Base-by-base conservation (phyloP, 2,888 invertebrate species). In the Catocala sponsa region DNA sequence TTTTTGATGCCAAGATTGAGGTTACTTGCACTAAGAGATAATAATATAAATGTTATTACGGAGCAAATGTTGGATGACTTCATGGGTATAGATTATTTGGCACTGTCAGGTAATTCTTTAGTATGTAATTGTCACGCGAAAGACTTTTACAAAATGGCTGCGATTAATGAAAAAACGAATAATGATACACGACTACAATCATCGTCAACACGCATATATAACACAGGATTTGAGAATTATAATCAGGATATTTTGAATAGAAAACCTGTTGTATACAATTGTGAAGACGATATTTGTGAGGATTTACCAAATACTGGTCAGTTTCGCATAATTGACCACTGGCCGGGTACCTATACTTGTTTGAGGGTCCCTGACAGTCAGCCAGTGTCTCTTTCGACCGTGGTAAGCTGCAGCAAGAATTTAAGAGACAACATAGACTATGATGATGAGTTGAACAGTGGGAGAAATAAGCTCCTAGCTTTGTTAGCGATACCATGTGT, bases 1-100 rank as follows among this genome's bases (percentile, higher is more conserved):
- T 75, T 77, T 0, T 49, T 83, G 0, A 94, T 95, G 67, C 75
- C 82, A 1, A 81, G 85, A 0, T 68, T 96, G 1, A 81, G 85
- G 38, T 73, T 94, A 1, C 74, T 96, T 0, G 91, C 91, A 0
- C 48, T 96, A 5, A 87, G 84, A 25, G 82, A 92, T 1, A 96
- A 96, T 60, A 95, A 94, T 35, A 91, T 96, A 7, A 95, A 95
- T 54, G 74, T 95, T 6, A 87, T 96, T 6, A 91, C 95, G 0
- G 82, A 88, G 11, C 91, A 92, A 43, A 96, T 96, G 95, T 78
- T 95, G 0, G 70, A 82, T 11, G 96, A 96, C 70, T 88, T 96
- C 6, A 78, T 85, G 0, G 71, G 84, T 0, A 63, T 96, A 0
- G 79, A 89, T 0, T 94, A 91, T 59, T 64, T 96, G 0, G 94